These are phyloP conservation scores for Xylota sylvarum DNA, from an alignment of 2,888 invertebrate species.

Conservation along the genomic window DNA sequence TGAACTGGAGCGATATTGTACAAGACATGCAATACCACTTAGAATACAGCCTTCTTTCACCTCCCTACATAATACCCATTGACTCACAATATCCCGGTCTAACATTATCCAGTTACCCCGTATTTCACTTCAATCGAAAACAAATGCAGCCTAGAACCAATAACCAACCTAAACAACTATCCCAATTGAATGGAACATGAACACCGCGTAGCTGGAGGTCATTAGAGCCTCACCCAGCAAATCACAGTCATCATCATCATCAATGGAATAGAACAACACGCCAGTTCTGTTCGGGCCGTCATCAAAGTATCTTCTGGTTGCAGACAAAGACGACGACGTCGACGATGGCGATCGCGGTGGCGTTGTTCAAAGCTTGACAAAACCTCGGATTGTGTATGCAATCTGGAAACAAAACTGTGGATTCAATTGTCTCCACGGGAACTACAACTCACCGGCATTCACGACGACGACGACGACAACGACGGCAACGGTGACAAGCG, in stretches of 20 bases:
- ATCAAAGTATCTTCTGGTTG: constrained; percentile 60
- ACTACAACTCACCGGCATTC: constrained; percentile 72
- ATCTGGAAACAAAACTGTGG: constrained; percentile 70
- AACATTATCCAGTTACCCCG: constrained; percentile 14
- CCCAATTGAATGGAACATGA: constrained; percentile 64
- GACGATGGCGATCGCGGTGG: constrained; percentile 39
- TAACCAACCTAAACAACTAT: constrained; percentile 57
- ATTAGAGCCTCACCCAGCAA: constrained; percentile 76
- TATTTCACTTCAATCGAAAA: constrained; percentile 19
- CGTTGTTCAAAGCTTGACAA: constrained; percentile 53
- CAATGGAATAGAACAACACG: constrained; percentile 68
- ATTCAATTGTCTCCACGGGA: constrained; percentile 74
- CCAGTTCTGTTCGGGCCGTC: constrained; percentile 57
- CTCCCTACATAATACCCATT: too few species aligned
- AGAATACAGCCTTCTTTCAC: too few species aligned
- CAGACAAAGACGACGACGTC: constrained; percentile 45
- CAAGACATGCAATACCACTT: too few species aligned
- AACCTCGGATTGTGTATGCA: constrained; percentile 70
- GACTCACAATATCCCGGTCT: constrained; percentile 58
- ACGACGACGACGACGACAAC: constrained; percentile 27
- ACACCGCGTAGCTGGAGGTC: constrained; percentile 72
- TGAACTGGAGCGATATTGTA: too few species aligned
- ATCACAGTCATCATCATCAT: constrained; percentile 72
- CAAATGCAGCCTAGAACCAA: constrained; percentile 40
- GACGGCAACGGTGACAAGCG: constrained; percentile 21